Evolutionary conservation across 2,888 invertebrate species (phyloP), one percentile per base, ranked within the genome.

Genomic region (Caenorhabditis becei): DNA sequence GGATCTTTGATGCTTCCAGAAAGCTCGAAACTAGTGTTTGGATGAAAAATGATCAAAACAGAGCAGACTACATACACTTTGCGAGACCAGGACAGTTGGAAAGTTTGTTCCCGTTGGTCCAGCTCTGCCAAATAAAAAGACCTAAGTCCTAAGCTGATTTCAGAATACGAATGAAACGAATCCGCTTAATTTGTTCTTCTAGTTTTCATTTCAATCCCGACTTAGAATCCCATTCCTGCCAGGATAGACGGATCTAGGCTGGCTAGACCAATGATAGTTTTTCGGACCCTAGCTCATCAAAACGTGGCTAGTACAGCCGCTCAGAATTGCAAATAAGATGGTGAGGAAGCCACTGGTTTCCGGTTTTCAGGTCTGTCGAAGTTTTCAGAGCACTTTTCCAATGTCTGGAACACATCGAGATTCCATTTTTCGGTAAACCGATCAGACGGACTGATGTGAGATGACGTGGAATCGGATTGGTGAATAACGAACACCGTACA

Each of bases 401-500:
- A 5, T 41, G 41, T 41, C 41, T 41, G 41, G 8, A 41, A 41
- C 11, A 41, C 16, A 32, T 10, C 32, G 32, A 32, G 41, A 11
- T 11, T 41, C 41, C 14, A 2, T 41, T 14, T 14, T 35, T 35
- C 35, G 35, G 35, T 35, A 35, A 47, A 11, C 41, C 41, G 41
- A 41, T 2, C 7, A 41, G 41, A 54, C 26, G 1, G 28, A 7
- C 28, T 35, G 32, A 56, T 20, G 56, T 32, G 18, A 35, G 35
- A 56, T 56, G 56, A 56, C 26, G 56, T 10, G 32, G 20, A 56
- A 56, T 32, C 28, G 56, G 56, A 56, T 56, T 56, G 56, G 32
- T 56, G 56, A 56, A 56, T 56, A 56, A 56, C 20, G 51, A 26
- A 51, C 23, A 18, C 8, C 18, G 1, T 18, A 32, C 8, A 8